Base-by-base conservation (phyloP, 2,113 vertebrate species). In the Hippocampus mohnikei region DNA sequence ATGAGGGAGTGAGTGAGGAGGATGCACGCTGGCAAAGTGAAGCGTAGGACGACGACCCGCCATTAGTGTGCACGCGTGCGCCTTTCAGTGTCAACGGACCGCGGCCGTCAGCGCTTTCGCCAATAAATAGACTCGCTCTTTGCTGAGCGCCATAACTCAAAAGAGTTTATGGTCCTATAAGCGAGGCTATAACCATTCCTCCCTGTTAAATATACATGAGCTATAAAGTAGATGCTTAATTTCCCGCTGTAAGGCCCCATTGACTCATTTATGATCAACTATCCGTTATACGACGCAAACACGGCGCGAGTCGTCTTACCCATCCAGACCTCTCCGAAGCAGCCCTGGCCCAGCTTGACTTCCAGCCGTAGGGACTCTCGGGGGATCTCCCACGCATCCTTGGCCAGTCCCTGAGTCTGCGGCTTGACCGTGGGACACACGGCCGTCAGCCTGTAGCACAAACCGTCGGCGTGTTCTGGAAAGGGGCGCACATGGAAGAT, bases 301-400 rank as follows among this genome's bases (percentile, higher is more conserved):
- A 27, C 11, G 5, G 27, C n/a, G 63, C 4, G 6, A 9, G 41
- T 8, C 7, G 7, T 50, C 96, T 96, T 94, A 99, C 97, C 97
- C 95, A 96, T 98, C 97, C 97, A 99, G 12, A 99, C 97, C 93
- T 99, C 96, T 79, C 97, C 97, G 68, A 99, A 99, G 89, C 97
- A 99, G 88, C 97, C 97, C 91, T 99, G 97, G 67, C 97, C 97
- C 81, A 99, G 88, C 86, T 98, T 98, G 83, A 99, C 90, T 78
- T 99, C 97, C 82, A 99, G 92, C 71, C 96, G 91, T 60, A 99
- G 92, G 33, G 96, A 98, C 50, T 99, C 96, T 70, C 97, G 92
- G 42, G 97, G 97, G 77, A 99, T 99, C 90, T 99, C 97, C 97
- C 97, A 99, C 66, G 97, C 97, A 67, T 99, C 97, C 90, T 96